Base-by-base conservation (phyloP, 2,113 vertebrate species). In the Phalacrocorax carbo region DNA sequence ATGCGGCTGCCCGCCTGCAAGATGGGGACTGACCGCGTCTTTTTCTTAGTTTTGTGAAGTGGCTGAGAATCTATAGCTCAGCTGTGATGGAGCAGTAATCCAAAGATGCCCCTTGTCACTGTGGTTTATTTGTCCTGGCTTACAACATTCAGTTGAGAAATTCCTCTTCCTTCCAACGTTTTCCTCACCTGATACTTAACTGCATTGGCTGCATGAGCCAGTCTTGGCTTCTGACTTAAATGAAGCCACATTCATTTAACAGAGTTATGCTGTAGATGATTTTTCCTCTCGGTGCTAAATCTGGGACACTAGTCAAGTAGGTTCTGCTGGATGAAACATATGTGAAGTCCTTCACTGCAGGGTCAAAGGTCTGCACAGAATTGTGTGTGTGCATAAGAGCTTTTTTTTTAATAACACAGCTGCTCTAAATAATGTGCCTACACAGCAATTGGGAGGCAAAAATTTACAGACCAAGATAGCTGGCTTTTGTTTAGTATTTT, bases 21-120 rank as follows among this genome's bases (percentile, higher is more conserved):
- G 51, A 62, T n/a, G 60, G 49, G 40, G 69, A 51, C 16, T 0
- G 0, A 18, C 48, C 1, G 4, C 12, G 0, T 51, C 38, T 84
- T 72, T 65, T 38, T 14, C 23, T 62, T 10, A 7, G 4, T 80
- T 81, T 16, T n/a, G 38, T 10, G 21, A 51, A 75, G 58, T 60
- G 52, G 12, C 52, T 60, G 76, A 86, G 69, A 88, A 68, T 70
- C 42, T 26, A 0, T 38, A 55, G 29, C 17, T 64, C 57, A 30
- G 38, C 42, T 58, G 17, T 57, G 62, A 22, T 83, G 30, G 25
- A 62, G 10, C 2, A 91, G 16, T 62, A 30, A 36, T 66, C 86
- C 60, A 88, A 5, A 88, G 46, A 57, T 86, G 36, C 8, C 42
- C 32, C 51, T 93, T 85, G 58, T 77, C 72, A 29, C 27, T 46